These are phyloP conservation scores for Phasianus colchicus DNA, from an alignment of 2,113 vertebrate species.

Conservation along the genomic window DNA sequence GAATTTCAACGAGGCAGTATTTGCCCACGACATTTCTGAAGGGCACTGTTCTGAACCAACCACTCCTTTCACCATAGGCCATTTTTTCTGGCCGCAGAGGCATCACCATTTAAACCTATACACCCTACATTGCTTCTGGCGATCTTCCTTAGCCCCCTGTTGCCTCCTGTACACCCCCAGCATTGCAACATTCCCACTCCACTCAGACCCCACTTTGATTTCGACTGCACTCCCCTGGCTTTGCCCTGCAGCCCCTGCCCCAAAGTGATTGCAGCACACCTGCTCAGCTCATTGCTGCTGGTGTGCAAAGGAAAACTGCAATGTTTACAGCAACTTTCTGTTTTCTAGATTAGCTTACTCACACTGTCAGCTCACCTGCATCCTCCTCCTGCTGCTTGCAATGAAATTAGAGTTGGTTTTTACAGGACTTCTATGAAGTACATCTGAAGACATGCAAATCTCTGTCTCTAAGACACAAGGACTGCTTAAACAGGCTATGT, in stretches of 20 bases:
- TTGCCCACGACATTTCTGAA: neutral
- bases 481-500: neutral
- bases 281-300: neutral
- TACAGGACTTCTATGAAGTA: rapidly evolving
- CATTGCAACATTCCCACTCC: neutral
- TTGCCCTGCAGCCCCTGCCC: neutral
- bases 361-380: neutral
- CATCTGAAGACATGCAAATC: neutral
- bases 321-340: neutral
- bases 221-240: neutral
- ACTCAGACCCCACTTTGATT: constrained; percentile 22
- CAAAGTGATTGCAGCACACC: neutral
- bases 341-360: neutral
- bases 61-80: neutral
- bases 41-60: neutral
- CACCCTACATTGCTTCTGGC: neutral
- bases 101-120: neutral
- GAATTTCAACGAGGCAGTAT: neutral
- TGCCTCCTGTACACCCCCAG: neutral
- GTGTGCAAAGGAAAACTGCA: neutral
- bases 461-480: neutral
- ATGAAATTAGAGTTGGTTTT: rapidly evolving
- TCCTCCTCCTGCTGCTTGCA: neutral
- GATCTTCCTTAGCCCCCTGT: neutral
- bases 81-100: neutral